phyloP scores from a whole-genome alignment of 2,888 invertebrate species.

The Caenorhabditis drosophilae region DNA sequence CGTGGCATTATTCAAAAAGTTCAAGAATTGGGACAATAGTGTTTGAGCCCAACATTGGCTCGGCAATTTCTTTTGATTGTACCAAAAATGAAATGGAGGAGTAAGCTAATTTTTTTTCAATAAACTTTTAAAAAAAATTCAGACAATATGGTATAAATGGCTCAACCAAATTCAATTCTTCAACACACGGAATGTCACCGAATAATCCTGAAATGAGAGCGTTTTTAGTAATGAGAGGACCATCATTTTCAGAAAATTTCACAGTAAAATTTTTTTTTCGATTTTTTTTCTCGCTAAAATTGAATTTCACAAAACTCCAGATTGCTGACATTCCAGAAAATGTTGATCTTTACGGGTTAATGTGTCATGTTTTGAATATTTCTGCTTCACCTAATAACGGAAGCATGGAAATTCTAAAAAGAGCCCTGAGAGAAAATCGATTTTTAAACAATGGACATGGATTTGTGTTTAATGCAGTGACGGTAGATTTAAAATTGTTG shows the following conservation, averaged over 20 bases:
- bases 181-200: constrained; percentile 51
- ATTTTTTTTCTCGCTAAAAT: neutral
- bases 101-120: constrained; percentile 6
- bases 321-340: constrained; percentile 74
- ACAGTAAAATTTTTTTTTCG: constrained; percentile 10
- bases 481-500: constrained; percentile 18
- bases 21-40: constrained; percentile 71
- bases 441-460: constrained; percentile 9
- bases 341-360: constrained; percentile 77
- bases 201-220: constrained; percentile 50
- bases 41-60: constrained; percentile 71
- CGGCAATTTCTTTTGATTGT: constrained; percentile 48
- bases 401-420: constrained; percentile 36
- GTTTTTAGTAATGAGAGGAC: constrained; percentile 68
- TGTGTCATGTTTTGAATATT: constrained; percentile 75
- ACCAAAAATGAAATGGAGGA: constrained; percentile 28
- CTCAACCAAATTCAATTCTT: constrained; percentile 41
- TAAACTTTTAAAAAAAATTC: constrained; percentile 2
- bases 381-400: constrained; percentile 71
- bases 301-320: constrained; percentile 17
- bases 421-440: constrained; percentile 31
- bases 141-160: constrained; percentile 37
- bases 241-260: constrained; percentile 73
- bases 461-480: constrained; percentile 31
- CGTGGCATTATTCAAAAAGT: constrained; percentile 76